phyloP scores from a whole-genome alignment of 1,140 invertebrate genomes.

The Harlomillsia oculata region DNA sequence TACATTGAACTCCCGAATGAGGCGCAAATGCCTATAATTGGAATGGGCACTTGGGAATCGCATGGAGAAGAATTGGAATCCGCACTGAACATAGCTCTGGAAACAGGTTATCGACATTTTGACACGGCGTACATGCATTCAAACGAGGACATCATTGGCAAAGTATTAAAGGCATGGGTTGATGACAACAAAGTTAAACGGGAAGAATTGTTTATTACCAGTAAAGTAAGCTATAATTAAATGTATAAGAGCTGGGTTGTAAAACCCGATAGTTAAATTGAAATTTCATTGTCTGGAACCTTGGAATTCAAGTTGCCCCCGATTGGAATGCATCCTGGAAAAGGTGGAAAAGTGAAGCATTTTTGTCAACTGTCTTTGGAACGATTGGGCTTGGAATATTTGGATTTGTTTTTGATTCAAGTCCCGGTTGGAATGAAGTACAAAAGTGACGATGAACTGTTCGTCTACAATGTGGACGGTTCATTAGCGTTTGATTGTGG shows the following conservation, averaged over 20 bases:
- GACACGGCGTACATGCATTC: conserved; percentile 38
- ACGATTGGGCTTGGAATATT: not conserved
- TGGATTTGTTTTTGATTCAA: conserved; percentile 8
- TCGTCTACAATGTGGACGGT: conserved; percentile 7
- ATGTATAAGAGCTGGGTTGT: too few species aligned
- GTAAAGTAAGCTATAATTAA: too few species aligned
- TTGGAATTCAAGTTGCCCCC: conserved; percentile 32
- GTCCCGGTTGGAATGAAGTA: conserved; percentile 8
- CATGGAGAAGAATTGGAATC: conserved; percentile 31
- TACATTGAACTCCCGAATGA: conserved; percentile 27
- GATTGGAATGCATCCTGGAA: conserved; percentile 43
- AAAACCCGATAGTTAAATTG: too few species aligned
- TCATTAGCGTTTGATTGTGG: conserved; percentile 38
- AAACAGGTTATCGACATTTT: conserved; percentile 40
- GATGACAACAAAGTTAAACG: conserved; percentile 37
- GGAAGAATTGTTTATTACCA: conserved; percentile 42
- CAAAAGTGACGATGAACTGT: conserved; percentile 2
- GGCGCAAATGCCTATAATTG: conserved; percentile 28
- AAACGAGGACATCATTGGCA: conserved; percentile 40
- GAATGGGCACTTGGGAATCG: conserved; percentile 8
- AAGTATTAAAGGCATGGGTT: conserved; percentile 37
- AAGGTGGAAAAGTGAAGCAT: conserved; percentile 40
- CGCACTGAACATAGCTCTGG: conserved; percentile 37
- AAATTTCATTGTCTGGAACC: too few species aligned
- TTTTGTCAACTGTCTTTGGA: conserved; percentile 14